These are phyloP conservation scores for Zeugodacus cucurbitae DNA, from an alignment of 1,140 invertebrate genomes.

Conservation along the genomic window DNA sequence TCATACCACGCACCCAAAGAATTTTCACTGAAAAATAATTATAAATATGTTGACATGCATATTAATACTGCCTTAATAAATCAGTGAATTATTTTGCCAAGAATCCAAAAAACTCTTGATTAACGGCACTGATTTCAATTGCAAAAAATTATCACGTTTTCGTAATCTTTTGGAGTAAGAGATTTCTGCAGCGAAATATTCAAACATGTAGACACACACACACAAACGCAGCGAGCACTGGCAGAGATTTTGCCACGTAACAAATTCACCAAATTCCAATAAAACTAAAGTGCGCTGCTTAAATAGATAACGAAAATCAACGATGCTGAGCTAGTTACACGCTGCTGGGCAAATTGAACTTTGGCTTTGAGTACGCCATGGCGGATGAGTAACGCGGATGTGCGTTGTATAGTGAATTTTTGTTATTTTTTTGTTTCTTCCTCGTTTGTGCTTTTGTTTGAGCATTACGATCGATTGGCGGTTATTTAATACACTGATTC, in stretches of 20 bases:
- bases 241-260: background rate
- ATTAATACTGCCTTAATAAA: no score
- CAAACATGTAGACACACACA: background rate
- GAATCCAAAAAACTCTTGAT: no score
- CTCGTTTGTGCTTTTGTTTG: background rate
- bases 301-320: background rate
- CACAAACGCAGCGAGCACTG: background rate
- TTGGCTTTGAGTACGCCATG: background rate
- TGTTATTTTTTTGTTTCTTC: background rate
- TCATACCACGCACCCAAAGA: no score
- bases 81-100: no score
- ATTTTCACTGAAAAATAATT: no score
- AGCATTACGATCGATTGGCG: background rate
- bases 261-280: background rate
- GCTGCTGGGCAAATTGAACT: background rate
- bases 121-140: background rate
- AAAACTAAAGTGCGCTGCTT: background rate
- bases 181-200: background rate
- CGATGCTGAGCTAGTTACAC: no score
- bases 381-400: slow-evolving; percentile 4
- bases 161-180: background rate
- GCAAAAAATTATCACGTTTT: background rate
- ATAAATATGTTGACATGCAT: no score
- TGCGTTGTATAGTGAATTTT: background rate
- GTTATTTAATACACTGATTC: background rate